These are phyloP conservation scores for Uropetala carovei DNA, from an alignment of 2,888 invertebrate species.

Conservation along the genomic window DNA sequence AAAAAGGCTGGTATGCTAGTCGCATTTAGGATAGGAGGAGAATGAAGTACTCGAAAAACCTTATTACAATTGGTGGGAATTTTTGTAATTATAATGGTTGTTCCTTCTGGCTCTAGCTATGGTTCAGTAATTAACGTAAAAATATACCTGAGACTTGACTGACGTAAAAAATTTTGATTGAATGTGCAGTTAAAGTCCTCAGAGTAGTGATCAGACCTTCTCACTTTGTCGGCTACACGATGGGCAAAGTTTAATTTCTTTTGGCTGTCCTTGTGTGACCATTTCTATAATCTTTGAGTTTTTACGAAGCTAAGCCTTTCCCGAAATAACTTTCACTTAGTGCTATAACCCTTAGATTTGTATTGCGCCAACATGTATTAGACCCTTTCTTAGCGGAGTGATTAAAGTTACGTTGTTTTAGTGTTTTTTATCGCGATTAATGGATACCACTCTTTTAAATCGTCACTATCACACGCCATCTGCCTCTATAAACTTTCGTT, in stretches of 20 bases:
- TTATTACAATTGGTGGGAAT: too few species aligned
- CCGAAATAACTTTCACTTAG: not conserved
- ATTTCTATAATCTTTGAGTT: not conserved
- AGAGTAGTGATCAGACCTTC: too few species aligned
- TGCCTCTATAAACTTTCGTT: too few species aligned
- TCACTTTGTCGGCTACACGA: not conserved
- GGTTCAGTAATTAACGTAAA: not conserved
- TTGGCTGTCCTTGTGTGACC: conserved; percentile 37
- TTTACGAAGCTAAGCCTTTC: not conserved
- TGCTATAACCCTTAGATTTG: not conserved
- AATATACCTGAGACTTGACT: not conserved
- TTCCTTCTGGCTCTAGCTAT: not conserved
- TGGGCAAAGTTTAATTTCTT: not conserved
- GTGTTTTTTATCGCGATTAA: too few species aligned
- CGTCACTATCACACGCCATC: too few species aligned
- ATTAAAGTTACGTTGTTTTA: too few species aligned
- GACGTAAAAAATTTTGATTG: conserved; percentile 11
- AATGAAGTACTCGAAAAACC: too few species aligned
- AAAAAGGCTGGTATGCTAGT: too few species aligned
- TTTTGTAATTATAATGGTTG: not conserved
- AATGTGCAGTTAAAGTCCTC: conserved; percentile 25
- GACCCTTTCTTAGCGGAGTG: too few species aligned
- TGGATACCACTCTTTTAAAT: too few species aligned
- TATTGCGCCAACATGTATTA: too few species aligned
- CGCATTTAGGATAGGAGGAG: too few species aligned